Conservation (phyloP, 2,888 invertebrate species). For the Carpatolechia fugitivella region DNA sequence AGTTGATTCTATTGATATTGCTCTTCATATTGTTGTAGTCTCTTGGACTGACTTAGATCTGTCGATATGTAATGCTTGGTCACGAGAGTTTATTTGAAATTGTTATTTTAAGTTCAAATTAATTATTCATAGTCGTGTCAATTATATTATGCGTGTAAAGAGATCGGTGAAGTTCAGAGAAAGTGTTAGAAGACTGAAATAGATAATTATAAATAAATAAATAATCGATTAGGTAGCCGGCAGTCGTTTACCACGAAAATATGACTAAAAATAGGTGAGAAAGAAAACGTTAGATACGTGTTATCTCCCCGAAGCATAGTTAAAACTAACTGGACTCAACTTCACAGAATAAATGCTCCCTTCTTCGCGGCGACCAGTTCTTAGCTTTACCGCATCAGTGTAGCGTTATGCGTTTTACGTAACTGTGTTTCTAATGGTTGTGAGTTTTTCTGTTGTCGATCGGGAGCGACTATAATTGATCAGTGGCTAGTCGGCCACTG, state of each 20-base stretch:
- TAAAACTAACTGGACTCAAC: not conserved
- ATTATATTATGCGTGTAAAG: not conserved
- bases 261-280: no score
- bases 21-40: not conserved
- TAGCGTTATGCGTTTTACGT: constrained; percentile 64
- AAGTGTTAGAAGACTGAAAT: not conserved
- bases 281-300: not conserved
- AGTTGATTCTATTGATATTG: not conserved
- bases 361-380: constrained; percentile 35
- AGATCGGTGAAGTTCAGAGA: not conserved
- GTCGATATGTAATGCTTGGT: not conserved
- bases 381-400: constrained; percentile 37
- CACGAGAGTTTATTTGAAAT: not conserved
- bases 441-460: constrained; percentile 59
- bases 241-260: no score
- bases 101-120: not conserved
- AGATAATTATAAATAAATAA: not conserved
- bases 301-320: not conserved
- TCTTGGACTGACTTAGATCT: not conserved
- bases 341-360: constrained; percentile 1
- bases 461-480: constrained; percentile 67
- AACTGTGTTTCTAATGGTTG: constrained; percentile 72
- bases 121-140: no score
- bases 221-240: no score
- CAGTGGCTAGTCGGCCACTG: constrained; percentile 16